Evolutionary conservation across 53 echinoderm and acorn worm genomes (phyloP), one percentile per base, ranked within the genome.

Genomic region (Hippasteria phrygiana): DNA sequence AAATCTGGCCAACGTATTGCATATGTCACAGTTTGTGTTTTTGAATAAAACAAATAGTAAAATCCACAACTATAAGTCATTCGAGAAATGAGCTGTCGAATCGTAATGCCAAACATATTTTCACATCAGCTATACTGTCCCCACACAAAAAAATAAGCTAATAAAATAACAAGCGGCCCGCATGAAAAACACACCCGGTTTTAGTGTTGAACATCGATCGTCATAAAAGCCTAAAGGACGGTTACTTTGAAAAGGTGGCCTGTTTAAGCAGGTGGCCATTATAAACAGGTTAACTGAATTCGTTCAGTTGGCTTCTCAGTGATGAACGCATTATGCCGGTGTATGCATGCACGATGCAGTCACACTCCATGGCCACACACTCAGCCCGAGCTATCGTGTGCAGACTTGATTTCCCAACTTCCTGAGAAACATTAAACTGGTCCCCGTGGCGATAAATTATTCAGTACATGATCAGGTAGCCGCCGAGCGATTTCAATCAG

Each of bases 401-500:
- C 55, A 16, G n/a, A n/a, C 59, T 17, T 3, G 59, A 59, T 59
- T 59, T 59, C 59, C 59, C 18, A 59, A 59, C 59, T 22, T 59
- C 59, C 59, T 18, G 59, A 59, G 59, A 24, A 59, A 59, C 59
- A 59, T 59, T 24, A 75, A 75, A 16, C 29, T 2, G 75, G 28
- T 75, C 50, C 75, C 47, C 2, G 34, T 47, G 66, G 34, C 66
- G 39, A 47, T 67, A 85, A 75, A 85, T 85, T 70, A 85, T 85
- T 85, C 85, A 46, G 34, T 20, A 20, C 70, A 50, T 48, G 71
- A 69, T 85, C 85, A 71, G 85, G 85, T 85, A 71, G 70, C 85
- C 71, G 50, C 36, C 71, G 71, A 53, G 35, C 85, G 70, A 71
- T 69, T 85, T 70, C 85, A 85, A 85, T 85, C 85, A 85, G 51